Evolutionary conservation across 2,888 invertebrate species (phyloP), one percentile per base, ranked within the genome.

Genomic region (Campoplex nolae): DNA sequence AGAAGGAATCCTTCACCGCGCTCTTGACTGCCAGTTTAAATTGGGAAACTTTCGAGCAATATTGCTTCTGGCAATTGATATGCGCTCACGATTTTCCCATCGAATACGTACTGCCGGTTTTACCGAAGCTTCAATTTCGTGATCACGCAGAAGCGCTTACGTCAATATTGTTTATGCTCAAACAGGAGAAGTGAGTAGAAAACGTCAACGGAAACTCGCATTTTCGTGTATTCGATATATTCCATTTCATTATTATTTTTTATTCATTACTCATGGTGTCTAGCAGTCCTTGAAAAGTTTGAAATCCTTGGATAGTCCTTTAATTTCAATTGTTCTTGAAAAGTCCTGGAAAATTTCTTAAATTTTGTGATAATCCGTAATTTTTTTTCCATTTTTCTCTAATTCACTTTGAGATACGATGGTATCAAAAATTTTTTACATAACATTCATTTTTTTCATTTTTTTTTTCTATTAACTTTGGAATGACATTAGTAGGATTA

Each of bases 1-100:
- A 97, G 93, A 96, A 96, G 62, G 98, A 98, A 90, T 97, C 97
- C 83, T 96, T 98, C 68, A 96, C 96, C 84, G 95, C 96, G 65
- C 96, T 98, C 94, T 94, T 98, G 90, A 97, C 97, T 86, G 97
- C 97, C 67, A 99, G 98, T 92, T 95, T 99, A 82, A 96, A 96
- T 83, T 99, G 99, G 98, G 99, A 99, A 95, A 99, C 99, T 2
- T 98, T 99, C 91, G 99, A 99, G 94, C 99, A 99, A 95, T 97
- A 98, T 94, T 99, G 98, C 94, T 96, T 99, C 70, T 99, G 99
- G 99, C 99, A 99, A 95, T 95, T 99, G 84, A 96, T 99, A 74
- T 97, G 97, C 89, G 99, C 99, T 65, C 99, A 99, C 94, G 98
- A 98, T 94, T 97, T 99, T 93, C 97, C 98, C 79, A 96, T 98